Conservation (phyloP, 2,797 vertebrate genomes). For the Poecilia picta region DNA sequence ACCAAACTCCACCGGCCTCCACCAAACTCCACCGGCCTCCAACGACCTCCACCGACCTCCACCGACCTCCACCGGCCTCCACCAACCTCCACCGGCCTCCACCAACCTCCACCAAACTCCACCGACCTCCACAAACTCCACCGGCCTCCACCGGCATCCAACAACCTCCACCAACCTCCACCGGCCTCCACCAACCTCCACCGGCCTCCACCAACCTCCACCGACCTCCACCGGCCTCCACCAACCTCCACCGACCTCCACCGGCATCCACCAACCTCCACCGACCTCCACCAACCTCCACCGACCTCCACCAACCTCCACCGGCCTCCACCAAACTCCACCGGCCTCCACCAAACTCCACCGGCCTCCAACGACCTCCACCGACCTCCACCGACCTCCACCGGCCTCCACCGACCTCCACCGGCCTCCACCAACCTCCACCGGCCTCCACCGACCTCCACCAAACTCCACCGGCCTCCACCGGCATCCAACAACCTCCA, state of each 20-base stretch:
- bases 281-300: background rate
- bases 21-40: background rate
- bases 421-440: no score
- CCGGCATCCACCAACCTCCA: background rate
- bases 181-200: conserved; percentile 17
- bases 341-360: background rate
- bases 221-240: conserved; percentile 16
- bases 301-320: background rate
- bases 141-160: conserved; percentile 14
- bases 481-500: no score
- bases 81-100: conserved; percentile 37
- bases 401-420: conserved; percentile 16
- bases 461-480: conserved; percentile 34
- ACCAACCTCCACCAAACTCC: no score
- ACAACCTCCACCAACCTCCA: no score
- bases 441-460: conserved; percentile 15
- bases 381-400: conserved; percentile 15
- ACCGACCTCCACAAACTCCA: no score
- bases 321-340: background rate
- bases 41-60: conserved; percentile 10
- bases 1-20: background rate
- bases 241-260: conserved; percentile 34
- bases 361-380: conserved; percentile 11
- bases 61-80: conserved; percentile 16
- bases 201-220: conserved; percentile 17